These are phyloP conservation scores for Cephalopholis sonnerati DNA, from an alignment of 2,113 vertebrate genomes.

Conservation along the genomic window DNA sequence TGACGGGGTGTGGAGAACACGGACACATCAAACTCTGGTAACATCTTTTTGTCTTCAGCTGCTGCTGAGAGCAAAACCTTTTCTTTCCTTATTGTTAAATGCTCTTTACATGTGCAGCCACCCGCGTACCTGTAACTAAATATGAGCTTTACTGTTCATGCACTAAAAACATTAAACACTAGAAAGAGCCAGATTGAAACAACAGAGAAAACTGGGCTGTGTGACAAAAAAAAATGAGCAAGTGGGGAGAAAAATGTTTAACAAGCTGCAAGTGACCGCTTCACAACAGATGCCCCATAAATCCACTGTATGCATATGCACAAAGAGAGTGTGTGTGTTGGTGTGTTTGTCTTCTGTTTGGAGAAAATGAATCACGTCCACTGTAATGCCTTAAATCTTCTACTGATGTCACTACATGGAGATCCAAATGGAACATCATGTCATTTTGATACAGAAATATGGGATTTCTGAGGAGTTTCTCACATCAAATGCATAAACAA, in stretches of 20 bases:
- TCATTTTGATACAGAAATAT: not conserved
- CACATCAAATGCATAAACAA: not conserved
- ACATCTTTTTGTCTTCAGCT: not conserved
- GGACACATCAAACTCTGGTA: not conserved
- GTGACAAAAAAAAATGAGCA: not conserved
- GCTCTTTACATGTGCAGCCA: not conserved
- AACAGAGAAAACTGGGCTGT: not conserved
- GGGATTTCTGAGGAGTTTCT: not conserved
- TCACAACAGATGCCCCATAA: not conserved
- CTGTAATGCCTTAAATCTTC: constrained; percentile 32
- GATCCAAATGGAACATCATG: not conserved
- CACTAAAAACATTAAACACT: not conserved
- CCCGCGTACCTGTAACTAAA: not conserved
- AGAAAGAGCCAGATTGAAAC: not conserved
- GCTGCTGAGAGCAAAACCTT: not conserved
- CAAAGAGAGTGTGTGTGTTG: not conserved
- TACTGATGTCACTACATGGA: constrained; percentile 7
- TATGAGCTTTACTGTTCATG: not conserved
- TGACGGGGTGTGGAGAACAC: not conserved
- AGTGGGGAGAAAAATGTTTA: not conserved
- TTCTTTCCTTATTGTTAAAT: not conserved
- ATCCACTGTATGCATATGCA: not conserved
- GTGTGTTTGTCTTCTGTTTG: constrained; percentile 6
- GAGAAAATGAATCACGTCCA: constrained; percentile 30
- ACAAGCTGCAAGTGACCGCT: constrained; percentile 3